Conservation (phyloP, 2,797 vertebrate genomes). For the Neopelma chrysocephalum region DNA sequence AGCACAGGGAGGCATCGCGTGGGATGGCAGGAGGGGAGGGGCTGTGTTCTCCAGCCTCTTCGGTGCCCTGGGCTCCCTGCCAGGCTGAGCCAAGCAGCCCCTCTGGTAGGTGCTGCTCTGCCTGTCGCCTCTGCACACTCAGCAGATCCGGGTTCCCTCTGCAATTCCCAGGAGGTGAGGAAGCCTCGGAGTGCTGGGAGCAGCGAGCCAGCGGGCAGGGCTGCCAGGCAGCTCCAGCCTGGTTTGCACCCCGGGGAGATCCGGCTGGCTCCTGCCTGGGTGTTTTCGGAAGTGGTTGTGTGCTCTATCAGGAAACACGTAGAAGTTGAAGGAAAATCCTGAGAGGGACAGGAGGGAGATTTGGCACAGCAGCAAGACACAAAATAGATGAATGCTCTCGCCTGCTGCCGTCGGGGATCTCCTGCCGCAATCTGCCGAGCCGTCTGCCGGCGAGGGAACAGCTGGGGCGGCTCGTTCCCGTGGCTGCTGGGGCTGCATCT, state of each 20-base stretch:
- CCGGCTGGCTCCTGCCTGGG: background rate
- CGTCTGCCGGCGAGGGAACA: constrained; percentile 36
- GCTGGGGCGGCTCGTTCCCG: background rate
- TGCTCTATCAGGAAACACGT: background rate
- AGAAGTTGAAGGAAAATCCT: background rate
- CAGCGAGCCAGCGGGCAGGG: background rate
- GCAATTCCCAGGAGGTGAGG: background rate
- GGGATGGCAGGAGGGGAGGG: background rate
- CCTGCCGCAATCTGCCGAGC: constrained; percentile 46
- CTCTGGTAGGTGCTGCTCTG: background rate
- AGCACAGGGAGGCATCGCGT: rapidly evolving
- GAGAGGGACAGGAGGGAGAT: background rate
- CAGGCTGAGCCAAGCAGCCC: background rate
- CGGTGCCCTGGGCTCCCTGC: background rate
- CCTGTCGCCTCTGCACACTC: background rate
- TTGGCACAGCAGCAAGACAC: constrained; percentile 32
- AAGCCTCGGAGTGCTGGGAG: background rate
- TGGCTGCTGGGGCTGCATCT: background rate
- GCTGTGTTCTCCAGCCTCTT: background rate
- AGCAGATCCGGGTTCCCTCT: background rate
- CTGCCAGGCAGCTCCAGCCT: background rate
- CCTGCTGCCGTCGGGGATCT: constrained; percentile 9
- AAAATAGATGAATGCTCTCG: background rate
- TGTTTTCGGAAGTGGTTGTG: background rate
- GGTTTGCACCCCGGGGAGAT: background rate